phyloP scores from a whole-genome alignment of 2,888 invertebrate species.

The Synanthedon andrenaeformis region DNA sequence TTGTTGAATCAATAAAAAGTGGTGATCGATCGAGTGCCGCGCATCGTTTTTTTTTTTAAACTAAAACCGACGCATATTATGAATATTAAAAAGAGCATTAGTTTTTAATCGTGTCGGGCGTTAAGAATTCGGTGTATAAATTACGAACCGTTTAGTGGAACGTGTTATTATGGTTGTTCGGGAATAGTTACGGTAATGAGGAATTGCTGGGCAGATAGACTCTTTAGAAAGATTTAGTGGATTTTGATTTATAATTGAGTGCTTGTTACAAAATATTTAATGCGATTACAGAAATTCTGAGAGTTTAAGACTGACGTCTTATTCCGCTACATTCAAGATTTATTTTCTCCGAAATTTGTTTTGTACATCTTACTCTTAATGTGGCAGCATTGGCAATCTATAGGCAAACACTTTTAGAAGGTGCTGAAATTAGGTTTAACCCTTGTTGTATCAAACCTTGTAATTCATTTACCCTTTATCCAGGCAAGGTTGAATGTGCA shows the following conservation, averaged over 20 bases:
- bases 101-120: constrained; percentile 47
- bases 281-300: constrained; percentile 8
- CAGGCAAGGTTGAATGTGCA: too few species aligned
- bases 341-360: too few species aligned
- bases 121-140: constrained; percentile 52
- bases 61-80: constrained; percentile 18
- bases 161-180: constrained; percentile 43
- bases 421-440: too few species aligned
- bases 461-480: too few species aligned
- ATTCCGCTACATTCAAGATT: too few species aligned
- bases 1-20: constrained; percentile 38
- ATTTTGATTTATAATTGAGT: background rate
- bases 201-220: constrained; percentile 9
- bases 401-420: too few species aligned
- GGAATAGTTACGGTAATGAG: constrained; percentile 31
- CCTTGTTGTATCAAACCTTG: too few species aligned
- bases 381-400: too few species aligned
- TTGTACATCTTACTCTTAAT: too few species aligned
- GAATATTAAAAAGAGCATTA: constrained; percentile 38
- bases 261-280: background rate
- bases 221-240: background rate
- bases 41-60: constrained; percentile 39
- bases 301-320: too few species aligned
- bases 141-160: constrained; percentile 51
- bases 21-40: constrained; percentile 48